Evolutionary conservation across 2,797 vertebrate genomes (phyloP).

Genomic region (Spinus olivaceus): DNA sequence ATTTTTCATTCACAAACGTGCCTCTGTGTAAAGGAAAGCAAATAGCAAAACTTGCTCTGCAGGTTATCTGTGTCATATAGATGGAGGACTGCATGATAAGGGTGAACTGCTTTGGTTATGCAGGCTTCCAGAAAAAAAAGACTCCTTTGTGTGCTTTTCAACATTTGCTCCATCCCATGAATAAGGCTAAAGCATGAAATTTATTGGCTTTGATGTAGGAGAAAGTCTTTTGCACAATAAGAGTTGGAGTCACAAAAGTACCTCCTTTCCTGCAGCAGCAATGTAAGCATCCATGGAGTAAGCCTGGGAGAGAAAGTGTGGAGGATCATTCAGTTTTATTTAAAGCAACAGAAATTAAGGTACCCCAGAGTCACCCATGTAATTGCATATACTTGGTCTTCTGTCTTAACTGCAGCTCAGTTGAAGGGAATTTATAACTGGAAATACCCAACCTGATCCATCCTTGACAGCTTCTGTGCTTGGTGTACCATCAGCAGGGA

Average conservation of each 20-base stretch:
- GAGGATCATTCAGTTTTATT: not conserved
- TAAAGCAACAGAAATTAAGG: conserved; percentile 15
- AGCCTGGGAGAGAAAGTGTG: not conserved
- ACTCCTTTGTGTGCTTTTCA: not conserved
- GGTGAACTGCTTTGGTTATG: not conserved
- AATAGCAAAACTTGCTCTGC: not conserved
- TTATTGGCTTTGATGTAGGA: not conserved
- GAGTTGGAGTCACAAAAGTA: not conserved
- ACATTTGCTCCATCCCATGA: not conserved
- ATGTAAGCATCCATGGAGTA: not conserved
- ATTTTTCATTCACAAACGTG: not conserved
- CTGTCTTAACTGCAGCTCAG: not conserved
- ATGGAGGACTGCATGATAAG: not conserved
- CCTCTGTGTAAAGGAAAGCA: not conserved
- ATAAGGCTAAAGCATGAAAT: not conserved
- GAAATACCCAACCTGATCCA: not conserved
- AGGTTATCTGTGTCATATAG: not conserved
- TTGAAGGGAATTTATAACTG: not conserved
- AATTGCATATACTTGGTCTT: not conserved
- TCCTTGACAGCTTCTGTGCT: not conserved
- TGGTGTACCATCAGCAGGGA: not conserved
- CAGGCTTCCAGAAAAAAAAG: not conserved
- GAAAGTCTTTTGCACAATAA: not conserved
- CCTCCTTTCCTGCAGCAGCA: not conserved
- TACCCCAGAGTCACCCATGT: not conserved